Evolutionary conservation across 2,113 vertebrate species (phyloP).

Genomic region (Piliocolobus tephrosceles): DNA sequence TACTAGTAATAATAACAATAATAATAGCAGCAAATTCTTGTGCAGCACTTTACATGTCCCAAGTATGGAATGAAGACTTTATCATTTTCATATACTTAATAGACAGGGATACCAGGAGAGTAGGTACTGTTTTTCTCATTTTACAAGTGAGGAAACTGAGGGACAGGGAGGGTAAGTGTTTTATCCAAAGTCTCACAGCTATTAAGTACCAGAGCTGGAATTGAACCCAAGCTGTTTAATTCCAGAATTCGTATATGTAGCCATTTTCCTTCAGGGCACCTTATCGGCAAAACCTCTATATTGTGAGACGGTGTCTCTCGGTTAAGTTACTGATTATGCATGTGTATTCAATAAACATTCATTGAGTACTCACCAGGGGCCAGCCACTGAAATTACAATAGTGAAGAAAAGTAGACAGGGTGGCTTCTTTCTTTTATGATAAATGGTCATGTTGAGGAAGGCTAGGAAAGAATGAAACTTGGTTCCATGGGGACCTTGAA

Average conservation of each 20-base stretch:
- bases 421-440: neutral
- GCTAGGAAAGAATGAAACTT: neutral
- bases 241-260: neutral
- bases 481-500: neutral
- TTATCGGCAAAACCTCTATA: neutral
- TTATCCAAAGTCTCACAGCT: neutral
- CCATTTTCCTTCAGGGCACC: neutral
- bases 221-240: neutral
- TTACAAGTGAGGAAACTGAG: conserved; percentile 6
- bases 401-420: neutral
- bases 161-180: neutral
- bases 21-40: neutral
- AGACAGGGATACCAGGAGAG: neutral
- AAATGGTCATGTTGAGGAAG: neutral
- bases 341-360: neutral
- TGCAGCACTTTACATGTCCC: neutral
- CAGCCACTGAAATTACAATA: neutral
- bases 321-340: neutral
- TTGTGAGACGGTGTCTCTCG: neutral
- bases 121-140: neutral
- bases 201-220: neutral
- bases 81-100: neutral
- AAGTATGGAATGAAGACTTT: neutral
- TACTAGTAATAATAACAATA: neutral
- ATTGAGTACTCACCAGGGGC: neutral